Base-by-base conservation (phyloP, 2,113 vertebrate species). In the Phylloscopus whistleri region DNA sequence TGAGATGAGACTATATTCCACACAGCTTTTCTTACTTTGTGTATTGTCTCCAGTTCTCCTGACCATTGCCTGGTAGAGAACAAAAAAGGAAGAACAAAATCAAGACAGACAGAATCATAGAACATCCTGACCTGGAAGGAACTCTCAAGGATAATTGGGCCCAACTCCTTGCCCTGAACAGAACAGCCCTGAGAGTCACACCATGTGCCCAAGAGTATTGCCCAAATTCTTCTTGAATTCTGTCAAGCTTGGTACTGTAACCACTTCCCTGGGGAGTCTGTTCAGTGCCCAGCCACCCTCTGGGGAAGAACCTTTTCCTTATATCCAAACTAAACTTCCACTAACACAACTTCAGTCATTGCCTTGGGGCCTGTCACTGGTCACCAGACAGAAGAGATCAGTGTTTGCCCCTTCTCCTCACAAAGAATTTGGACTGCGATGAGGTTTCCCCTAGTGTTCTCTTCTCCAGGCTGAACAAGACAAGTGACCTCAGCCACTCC, bases 371-470 rank as follows among this genome's bases (percentile, higher is more conserved):
- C 39, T 60, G 20, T 26, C 53, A 60, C 16, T 35, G 53, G 27
- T n/a, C 20, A 46, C 5, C 28, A 48, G 1, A 62, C 11, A 56
- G 58, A 62, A n/a, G n/a, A 24, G 11, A 60, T 16, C 39, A 82
- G 13, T 31, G 11, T 11, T 26, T 68, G 2, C 4, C 16, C 28
- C 9, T 68, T 30, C 28, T 73, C 37, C 16, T 53, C 16, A 37
- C 1, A 0, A 75, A 16, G 24, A 68, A 48, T 24, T 7, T 75
- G 53, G 30, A 11, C 12, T 24, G 12, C 1, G 0, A 17, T 39
- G 46, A 46, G 19, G 1, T 68, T 20, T 53, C 9, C 4, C 28
- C 23, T 82, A 53, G 12, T 18, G 27, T 59, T 37, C 44, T 79
- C 20, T 41, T 48, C 30, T 89, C 28, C 28, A 37, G 26, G 22